Base-by-base conservation (phyloP, 2,888 invertebrate species). In the Apamea anceps region DNA sequence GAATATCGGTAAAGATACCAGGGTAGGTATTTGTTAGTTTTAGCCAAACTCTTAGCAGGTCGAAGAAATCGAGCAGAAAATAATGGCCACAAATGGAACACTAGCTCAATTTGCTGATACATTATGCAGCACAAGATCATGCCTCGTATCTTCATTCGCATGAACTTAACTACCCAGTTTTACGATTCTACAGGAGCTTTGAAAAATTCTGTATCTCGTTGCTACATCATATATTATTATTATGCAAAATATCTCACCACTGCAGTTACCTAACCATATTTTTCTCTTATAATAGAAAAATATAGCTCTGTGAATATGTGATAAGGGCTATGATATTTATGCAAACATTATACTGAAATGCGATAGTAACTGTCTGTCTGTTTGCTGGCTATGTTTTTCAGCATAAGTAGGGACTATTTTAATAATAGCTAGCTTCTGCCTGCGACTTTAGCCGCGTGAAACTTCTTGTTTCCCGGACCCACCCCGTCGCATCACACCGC, bases 111-210 rank as follows among this genome's bases (percentile, higher is more conserved):
- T 84, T 77, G 18, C 70, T 12, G 13, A 42, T 25, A 77, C 70
- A 57, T 78, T 78, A 84, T 74, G 28, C 37, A 66, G 60, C 81
- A 66, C 71, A 83, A 77, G 72, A 73, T 71, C 42, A 67, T 79
- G 28, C 25, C 37, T 5, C 70, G 42, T 83, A 77, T 73, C 82
- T 82, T 60, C 51, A 82, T 84, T 73, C 73, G 1, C 42, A 63
- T 84, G 70, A 86, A 73, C n/a, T 84, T 84, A 86, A 84, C 86
- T 57, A 73, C 73, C 87, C 68, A 62, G 42, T 72, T 86, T 86
- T 86, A 86, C 73, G 86, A 73, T 71, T 51, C 71, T 21, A n/a
- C 66, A 51, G 62, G 48, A 84, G 79, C 77, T 86, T 86, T 71
- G 70, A 84, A 84, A 84, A 86, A 84, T 83, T 77, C 62, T 83